Evolutionary conservation across 2,888 invertebrate species (phyloP), one percentile per base, ranked within the genome.

Genomic region (Iselma pallidipennis): DNA sequence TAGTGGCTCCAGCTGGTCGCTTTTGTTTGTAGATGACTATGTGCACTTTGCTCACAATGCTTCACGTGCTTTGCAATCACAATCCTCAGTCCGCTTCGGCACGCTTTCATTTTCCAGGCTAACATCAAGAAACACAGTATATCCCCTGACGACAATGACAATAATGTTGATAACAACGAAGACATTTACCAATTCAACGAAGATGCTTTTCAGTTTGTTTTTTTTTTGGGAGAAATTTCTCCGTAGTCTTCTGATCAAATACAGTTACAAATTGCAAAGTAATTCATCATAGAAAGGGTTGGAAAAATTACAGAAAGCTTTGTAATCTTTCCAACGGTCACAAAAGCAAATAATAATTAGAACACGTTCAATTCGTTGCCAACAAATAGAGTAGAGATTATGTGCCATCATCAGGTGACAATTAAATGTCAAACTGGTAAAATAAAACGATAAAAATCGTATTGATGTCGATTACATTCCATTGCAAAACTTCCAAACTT

Each of bases 1-100:
- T 78, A 78, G 79, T 76, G 75, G 77, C 76, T 76, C 73, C 75
- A 74, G 76, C 74, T 75, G 74, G 74, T 74, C 74, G 76, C 76
- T 78, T 68, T 79, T 74, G 77, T 77, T 76, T 75, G 71, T 70
- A 66, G 73, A 76, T 73, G 75, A 76, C 76, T 76, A 71, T 74
- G 74, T 77, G 76, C 76, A 77, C 77, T 77, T 76, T 74, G 73
- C 75, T 21, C 71, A 75, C 76, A 76, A 76, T 77, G 69, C 71
- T 71, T 72, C 73, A 76, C 74, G 76, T 75, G 73, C 73, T 69
- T 69, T 69, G 76, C 75, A 78, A 78, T 78, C 77, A 76, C 73
- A 74, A 70, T 71, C 37, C 65, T 66, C 66, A 63, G 60, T 63
- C 61, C 60, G 57, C 51, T 31, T 51, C 51, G 51, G 29, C 57